Evolutionary conservation across 2,113 vertebrate species (phyloP), one percentile per base, ranked within the genome.

Genomic region (Indicator maculatus): DNA sequence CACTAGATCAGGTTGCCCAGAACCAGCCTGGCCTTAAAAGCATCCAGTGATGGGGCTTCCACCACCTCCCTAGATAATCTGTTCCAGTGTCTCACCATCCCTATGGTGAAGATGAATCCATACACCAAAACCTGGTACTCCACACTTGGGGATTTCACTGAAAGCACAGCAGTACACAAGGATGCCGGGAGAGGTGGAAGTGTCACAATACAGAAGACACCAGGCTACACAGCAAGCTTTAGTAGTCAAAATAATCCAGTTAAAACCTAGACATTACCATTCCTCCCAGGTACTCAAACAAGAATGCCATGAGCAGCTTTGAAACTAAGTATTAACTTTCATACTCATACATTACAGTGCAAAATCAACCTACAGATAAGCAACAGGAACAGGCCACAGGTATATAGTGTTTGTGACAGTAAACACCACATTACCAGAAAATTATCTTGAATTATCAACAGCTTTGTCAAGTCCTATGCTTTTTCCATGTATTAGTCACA

Each of bases 61-160:
- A 44, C 41, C 41, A 44, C 41, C 41, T 41, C 41, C 15, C 41
- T 41, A 15, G 41, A 15, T 16, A 44, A 44, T 15, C 41, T 44
- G 41, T 15, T 44, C 41, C 41, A 41, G 41, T 41, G 41, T 41
- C 41, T 41, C 41, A 41, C 41, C 41, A 41, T 12, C 41, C 41
- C 14, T 41, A 41, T 12, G 41, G 41, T 41, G 41, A 14, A 14
- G 41, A 41, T 9, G 6, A 77, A 55, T 21, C 44, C 23, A 16
- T 3, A 44, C 9, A n/a, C 47, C 79, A 58, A 83, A 74, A 13
- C 5, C 36, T 27, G 2, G 20, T 2, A 11, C 64, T 44, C 19
- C n/a, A 27, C 0, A 1, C 21, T 45, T 20, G 3, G 1, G 6
- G 47, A 74, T 18, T 20, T 20, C 45, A 18, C 55, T 21, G 27